Evolutionary conservation across 2,797 vertebrate species (phyloP).

Genomic region (Arremon aurantiirostris): DNA sequence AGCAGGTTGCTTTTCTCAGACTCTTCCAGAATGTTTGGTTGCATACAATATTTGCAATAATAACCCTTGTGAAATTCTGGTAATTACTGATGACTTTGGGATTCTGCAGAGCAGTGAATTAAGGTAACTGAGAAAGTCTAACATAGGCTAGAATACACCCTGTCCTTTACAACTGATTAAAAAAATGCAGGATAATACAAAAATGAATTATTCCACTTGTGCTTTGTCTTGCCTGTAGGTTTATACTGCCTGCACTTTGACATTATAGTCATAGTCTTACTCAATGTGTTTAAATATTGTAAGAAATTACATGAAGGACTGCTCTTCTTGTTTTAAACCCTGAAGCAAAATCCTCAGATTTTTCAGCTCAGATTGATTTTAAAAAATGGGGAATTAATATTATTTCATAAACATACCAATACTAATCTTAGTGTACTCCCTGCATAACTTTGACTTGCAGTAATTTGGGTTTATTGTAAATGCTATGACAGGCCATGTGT

Average conservation of each 20-base stretch:
- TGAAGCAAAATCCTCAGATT: not conserved
- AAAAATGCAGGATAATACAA: accelerated
- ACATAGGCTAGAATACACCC: not conserved
- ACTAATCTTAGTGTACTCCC: accelerated
- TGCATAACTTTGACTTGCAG: not conserved
- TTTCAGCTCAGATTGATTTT: not conserved
- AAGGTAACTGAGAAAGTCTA: not conserved
- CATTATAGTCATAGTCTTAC: not conserved
- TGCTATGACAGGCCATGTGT: not conserved
- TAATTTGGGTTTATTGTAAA: not conserved
- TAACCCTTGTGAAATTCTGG: not conserved
- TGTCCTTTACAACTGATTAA: not conserved
- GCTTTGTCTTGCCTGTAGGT: not conserved
- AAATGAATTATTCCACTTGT: not conserved
- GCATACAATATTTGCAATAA: not conserved
- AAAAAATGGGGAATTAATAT: not conserved
- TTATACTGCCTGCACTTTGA: not conserved
- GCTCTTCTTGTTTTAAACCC: not conserved
- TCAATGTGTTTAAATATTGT: not conserved
- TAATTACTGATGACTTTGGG: not conserved
- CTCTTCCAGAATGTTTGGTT: not conserved
- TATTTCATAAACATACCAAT: not conserved
- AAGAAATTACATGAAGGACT: not conserved
- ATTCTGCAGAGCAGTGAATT: not conserved
- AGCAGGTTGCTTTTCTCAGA: not conserved